These are phyloP conservation scores for Dendrolimus pini DNA, from an alignment of 2,888 invertebrate genomes.

Conservation along the genomic window DNA sequence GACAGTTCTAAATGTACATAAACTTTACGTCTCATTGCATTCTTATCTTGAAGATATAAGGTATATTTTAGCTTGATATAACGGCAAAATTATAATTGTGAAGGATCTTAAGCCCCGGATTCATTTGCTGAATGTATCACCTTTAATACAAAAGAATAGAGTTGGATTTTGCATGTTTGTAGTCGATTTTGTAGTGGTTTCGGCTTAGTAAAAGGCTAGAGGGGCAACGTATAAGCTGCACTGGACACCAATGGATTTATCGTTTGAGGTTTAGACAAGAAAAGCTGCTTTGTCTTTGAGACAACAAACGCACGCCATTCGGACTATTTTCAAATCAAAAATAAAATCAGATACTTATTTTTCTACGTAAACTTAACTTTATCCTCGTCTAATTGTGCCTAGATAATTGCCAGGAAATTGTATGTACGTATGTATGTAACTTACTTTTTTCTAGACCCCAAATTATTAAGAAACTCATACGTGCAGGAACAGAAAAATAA, in stretches of 20 bases:
- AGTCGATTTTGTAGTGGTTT: not conserved
- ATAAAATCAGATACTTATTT: not conserved
- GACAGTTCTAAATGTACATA: constrained; percentile 9
- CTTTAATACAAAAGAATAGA: not conserved
- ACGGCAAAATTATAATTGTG: constrained; percentile 6
- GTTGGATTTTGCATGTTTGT: too few relatives aligned
- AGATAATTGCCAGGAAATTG: too few relatives aligned
- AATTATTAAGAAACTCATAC: too few relatives aligned
- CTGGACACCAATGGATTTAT: constrained; percentile 58
- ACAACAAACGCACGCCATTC: constrained; percentile 39
- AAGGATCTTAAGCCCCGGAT: constrained; percentile 7
- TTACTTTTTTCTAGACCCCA: too few relatives aligned
- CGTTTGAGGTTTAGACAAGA: constrained; percentile 49
- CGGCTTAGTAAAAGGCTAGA: constrained; percentile 12
- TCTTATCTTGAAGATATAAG: constrained; percentile 2
- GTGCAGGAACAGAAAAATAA: too few relatives aligned
- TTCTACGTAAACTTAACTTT: constrained; percentile 9
- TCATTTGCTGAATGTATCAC: constrained; percentile 1
- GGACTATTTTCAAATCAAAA: constrained; percentile 7
- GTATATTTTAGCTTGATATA: constrained; percentile 4
- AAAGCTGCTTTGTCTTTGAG: constrained; percentile 54
- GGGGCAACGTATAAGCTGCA: constrained; percentile 35
- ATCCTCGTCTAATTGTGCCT: too few relatives aligned
- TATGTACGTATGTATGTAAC: too few relatives aligned
- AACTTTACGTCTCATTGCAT: not conserved